Evolutionary conservation across 1,140 invertebrate genomes (phyloP), one percentile per base, ranked within the genome.

Genomic region (Musca vetustissima): DNA sequence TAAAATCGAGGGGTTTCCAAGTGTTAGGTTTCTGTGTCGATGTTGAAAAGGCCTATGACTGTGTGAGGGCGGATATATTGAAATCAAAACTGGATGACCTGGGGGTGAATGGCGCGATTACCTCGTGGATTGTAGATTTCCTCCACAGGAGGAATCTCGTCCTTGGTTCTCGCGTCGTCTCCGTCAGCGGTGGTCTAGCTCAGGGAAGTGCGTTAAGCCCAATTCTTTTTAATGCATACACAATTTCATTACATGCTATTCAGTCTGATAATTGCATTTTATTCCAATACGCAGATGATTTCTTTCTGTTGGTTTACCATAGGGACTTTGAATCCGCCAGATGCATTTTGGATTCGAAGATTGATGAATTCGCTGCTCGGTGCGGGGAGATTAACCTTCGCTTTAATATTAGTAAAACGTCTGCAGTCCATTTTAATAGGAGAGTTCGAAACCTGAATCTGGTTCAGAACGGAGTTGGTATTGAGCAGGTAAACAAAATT

Each of bases 221-320:
- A 25, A 1, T 50, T 17, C 24, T 68, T 1, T 68, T 68, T 28
- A 68, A 68, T 19, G 15, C 59, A 13, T 68, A 68, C 22, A 68
- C 67, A 24, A 17, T 36, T 11, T 2, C 21, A 4, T n/a, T 68
- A 14, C 67, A 68, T 36, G 3, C 11, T 15, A 28, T 68, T 6
- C 15, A 13, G 4, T 21, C 59, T 21, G 19, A 48, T 1, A 68
- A 64, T 19, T 47, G 11, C 15, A 47, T 14, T 1, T 14, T 68
- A 15, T 68, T 61, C 13, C 53, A 61, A 49, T 67, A 53, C 13
- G 66, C 66, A 2, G 55, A 68, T 61, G 55, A 68, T 43, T 68
- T 68, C 22, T 68, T 68, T 9, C 4, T 68, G 17, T 9, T 68
- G 32, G 7, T 14, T 22, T 57, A 28, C 28, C 28, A 28, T 28